Percentiles rank a stretch among this genome's conserved stretches.
phyloP scores from a whole-genome alignment of 2,797 vertebrate genomes.

The Dendrocincla tyrannina region DNA sequence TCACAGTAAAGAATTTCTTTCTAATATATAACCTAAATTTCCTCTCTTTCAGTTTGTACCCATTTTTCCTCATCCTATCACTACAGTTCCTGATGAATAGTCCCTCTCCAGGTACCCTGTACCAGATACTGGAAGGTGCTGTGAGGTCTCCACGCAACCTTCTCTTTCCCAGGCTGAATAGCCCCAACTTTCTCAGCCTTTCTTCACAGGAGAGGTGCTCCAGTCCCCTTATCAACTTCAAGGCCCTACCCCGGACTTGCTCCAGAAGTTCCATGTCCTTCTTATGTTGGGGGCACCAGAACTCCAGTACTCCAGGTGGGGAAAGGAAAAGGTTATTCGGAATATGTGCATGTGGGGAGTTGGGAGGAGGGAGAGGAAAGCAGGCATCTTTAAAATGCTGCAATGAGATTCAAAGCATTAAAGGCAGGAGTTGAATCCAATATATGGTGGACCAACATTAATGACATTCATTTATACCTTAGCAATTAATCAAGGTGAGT shows the following conservation, averaged over 20 bases:
- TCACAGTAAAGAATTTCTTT: not conserved
- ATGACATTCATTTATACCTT: not conserved
- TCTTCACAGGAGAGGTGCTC: fast-evolving
- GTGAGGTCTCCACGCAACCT: fast-evolving
- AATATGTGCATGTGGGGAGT: not conserved
- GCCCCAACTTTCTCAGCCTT: not conserved
- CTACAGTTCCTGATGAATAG: not conserved
- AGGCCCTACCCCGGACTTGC: not conserved
- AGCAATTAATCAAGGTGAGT: not conserved
- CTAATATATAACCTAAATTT: not conserved
- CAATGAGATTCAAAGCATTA: not conserved
- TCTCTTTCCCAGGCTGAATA: not conserved
- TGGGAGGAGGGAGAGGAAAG: not conserved
- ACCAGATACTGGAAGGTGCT: not conserved
- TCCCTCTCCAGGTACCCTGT: not conserved
- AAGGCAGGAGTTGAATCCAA: not conserved
- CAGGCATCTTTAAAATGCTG: not conserved
- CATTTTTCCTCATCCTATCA: not conserved
- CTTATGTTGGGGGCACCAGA: not conserved
- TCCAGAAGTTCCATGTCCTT: not conserved
- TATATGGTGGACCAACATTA: not conserved
- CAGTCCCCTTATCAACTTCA: not conserved
- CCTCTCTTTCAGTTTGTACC: not conserved
- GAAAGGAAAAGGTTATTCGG: not conserved
- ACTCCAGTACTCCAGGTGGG: not conserved